phyloP scores from a whole-genome alignment of 2,888 invertebrate genomes.

The Mesoligia furuncula region DNA sequence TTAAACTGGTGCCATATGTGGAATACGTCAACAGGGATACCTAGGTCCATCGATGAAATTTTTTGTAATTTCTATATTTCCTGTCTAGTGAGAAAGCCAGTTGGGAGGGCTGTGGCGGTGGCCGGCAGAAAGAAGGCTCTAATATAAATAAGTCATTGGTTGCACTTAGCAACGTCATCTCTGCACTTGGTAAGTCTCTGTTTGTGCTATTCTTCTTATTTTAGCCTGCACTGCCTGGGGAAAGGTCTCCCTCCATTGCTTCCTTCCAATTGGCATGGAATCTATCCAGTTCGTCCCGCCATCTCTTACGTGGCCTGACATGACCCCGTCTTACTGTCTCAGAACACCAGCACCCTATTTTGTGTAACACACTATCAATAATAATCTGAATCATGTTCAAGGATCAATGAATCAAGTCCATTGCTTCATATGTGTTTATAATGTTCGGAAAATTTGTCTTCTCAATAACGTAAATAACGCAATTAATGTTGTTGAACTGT shows the following conservation, averaged over 20 bases:
- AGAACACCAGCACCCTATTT: background rate
- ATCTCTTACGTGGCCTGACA: background rate
- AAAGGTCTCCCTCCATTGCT: background rate
- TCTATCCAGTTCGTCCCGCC: background rate
- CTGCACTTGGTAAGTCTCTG: conserved; percentile 92
- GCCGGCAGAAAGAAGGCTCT: conserved; percentile 91
- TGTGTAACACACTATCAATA: background rate
- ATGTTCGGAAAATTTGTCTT: background rate
- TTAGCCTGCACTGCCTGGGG: background rate
- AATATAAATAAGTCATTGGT: conserved; percentile 95
- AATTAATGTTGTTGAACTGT: background rate
- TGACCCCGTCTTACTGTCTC: background rate
- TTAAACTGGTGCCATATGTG: too few species aligned
- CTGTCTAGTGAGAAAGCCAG: conserved; percentile 91
- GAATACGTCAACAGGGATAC: too few species aligned
- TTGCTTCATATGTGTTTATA: background rate
- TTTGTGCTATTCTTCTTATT: background rate
- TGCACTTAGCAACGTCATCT: conserved; percentile 95
- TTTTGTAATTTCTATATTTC: background rate
- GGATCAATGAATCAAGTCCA: background rate
- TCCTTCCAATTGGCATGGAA: background rate
- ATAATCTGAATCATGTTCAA: background rate
- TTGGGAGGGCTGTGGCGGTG: conserved; percentile 94
- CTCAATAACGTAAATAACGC: background rate
- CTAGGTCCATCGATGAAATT: background rate